Evolutionary conservation across 1,140 invertebrate genomes (phyloP), one percentile per base, ranked within the genome.

Genomic region (Druon quercuslanigerum): DNA sequence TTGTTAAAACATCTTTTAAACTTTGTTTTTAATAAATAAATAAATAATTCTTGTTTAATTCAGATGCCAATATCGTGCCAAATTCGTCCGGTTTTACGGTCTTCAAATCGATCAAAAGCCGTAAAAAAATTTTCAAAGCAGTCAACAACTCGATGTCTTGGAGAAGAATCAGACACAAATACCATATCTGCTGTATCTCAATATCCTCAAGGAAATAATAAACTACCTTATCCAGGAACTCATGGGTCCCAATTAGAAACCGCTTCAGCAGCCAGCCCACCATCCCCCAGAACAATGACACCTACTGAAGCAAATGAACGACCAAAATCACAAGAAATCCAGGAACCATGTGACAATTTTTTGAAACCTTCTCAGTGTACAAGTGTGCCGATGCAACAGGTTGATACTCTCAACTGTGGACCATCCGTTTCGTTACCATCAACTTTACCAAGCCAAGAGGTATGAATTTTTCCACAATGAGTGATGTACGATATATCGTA

Each of bases 181-280:
- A 95, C 95, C 0, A 89, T 95, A 76, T 95, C 95, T 0, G 93
- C 93, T 1, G 94, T 95, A 11, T 95, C 95, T 0, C 92, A 93
- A 1, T 92, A 92, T 11, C 95, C 95, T 3, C 89, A 93, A 52
- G 20, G 14, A 16, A 66, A n/a, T 40, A 40, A 14, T 9, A 66
- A 66, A 16, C 92, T 94, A 33, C 95, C 93, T 2, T 85, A 92
- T 50, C 82, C 92, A 81, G 91, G 92, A 12, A 92, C 92, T 17
- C 89, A 91, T 46, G 93, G 91, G 60, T 88, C 92, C 0, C 83
- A 83, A 57, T 83, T 80, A 7, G 77, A 78, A 50, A 76, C 79
- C 76, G 6, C 83, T 79, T 16, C 86, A 81, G 71, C 51, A 56
- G 75, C 77, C 60, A 81, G 56, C 51, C 20, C 82, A 51, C 33